Base-by-base conservation (phyloP, 2,888 invertebrate genomes). In the Parasteatoda lunata region DNA sequence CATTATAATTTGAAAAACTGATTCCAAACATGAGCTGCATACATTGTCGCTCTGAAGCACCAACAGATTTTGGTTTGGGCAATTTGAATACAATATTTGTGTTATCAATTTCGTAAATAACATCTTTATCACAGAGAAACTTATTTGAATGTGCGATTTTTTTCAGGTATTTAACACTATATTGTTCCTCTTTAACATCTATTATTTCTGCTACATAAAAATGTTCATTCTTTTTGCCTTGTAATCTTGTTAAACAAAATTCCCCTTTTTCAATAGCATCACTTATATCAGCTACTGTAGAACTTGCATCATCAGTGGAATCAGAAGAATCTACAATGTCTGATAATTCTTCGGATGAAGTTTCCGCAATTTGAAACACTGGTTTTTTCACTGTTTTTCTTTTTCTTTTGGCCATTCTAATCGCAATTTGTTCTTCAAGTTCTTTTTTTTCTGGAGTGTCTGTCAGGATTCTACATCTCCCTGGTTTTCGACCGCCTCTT, bases 401-500 rank as follows among this genome's bases (percentile, higher is more conserved):
- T 75, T 45, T 75, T 75, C 30, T 49, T 77, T 77, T 77, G n/a
- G 77, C 65, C 65, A 77, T 77, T 77, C 48, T 77, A 66, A 66
- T 65, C 45, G 66, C 65, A 66, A n/a, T 15, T 47, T 77, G 65
- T 65, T 65, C 66, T 77, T 77, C 77, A 68, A 66, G 47, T 77
- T 77, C 77, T 30, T 15, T 48, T 77, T 68, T 77, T 52, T 77
- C 77, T 30, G 68, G 48, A 59, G 77, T 77, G 52, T 77, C 77
- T 15, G 77, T 77, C 9, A 77, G 68, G 51, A 77, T 77, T 68
- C 68, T 66, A 66, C 68, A 77, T 69, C 51, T 77, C 7, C 77
- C 75, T 59, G 75, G 64, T 75, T 75, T 75, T 75, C 75, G 54
- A 11, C 75, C 75, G 47, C 75, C 59, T 75, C 75, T 75, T 75